phyloP scores from a whole-genome alignment of 1,140 invertebrate genomes.

The Subanguina moxae region DNA sequence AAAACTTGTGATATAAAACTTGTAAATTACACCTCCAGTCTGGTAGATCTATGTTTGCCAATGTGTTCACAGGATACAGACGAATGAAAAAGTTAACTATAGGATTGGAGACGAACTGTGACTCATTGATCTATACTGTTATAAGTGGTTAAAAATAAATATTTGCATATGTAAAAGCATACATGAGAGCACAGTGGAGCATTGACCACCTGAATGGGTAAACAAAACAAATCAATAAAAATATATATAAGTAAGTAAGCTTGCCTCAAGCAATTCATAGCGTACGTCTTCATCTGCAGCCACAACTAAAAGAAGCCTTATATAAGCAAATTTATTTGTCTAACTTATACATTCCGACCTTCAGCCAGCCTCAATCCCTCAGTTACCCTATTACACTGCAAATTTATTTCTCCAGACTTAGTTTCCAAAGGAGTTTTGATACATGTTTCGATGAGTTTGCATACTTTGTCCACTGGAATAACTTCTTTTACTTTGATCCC shows the following conservation, averaged over 20 bases:
- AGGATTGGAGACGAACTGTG: constrained; percentile 24
- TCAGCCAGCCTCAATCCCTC: constrained; percentile 42
- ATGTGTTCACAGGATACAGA: constrained; percentile 3
- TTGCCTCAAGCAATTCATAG: constrained; percentile 28
- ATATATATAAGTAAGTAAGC: no score
- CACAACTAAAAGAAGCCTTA: constrained; percentile 29
- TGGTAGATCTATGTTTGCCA: constrained; percentile 15
- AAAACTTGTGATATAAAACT: background rate
- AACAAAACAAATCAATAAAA: no score
- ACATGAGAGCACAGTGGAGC: constrained; percentile 33
- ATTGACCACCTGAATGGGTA: constrained; percentile 17
- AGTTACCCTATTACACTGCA: constrained; percentile 36
- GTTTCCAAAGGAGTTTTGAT: constrained; percentile 36
- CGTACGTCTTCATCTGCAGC: constrained; percentile 34
- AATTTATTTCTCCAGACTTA: constrained; percentile 21
- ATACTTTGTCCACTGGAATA: constrained; percentile 3
- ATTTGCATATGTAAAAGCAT: background rate
- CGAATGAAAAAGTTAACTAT: constrained; percentile 16
- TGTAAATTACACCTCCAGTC: constrained; percentile 30
- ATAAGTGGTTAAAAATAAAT: background rate
- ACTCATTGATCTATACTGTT: constrained; percentile 19
- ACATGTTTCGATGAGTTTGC: constrained; percentile 25
- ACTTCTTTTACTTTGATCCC: constrained; percentile 13
- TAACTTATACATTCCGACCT: constrained; percentile 14
- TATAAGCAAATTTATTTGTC: background rate